Base-by-base conservation (phyloP, 2,113 vertebrate genomes). In the Bolborhynchus lineola region DNA sequence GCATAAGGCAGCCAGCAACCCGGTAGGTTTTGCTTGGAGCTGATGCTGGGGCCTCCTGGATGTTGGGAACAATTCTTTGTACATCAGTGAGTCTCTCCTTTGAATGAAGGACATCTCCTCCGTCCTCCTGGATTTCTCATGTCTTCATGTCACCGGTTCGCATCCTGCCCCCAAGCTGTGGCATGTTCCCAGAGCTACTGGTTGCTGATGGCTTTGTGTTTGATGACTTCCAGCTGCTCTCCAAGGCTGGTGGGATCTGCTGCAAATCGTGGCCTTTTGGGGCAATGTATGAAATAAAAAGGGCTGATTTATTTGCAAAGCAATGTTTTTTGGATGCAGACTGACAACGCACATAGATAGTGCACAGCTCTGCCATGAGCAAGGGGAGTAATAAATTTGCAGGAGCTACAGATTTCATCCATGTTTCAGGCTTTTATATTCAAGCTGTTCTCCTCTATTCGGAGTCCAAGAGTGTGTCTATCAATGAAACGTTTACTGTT, bases 171-270 rank as follows among this genome's bases (percentile, higher is more conserved):
- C n/a, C 46, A 47, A 60, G 70, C 55, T 74, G 53, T 28, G 85
- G 74, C 44, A 2, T 21, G 41, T 64, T 85, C 88, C 77, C 81
- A 75, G 77, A 65, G 67, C 88, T 89, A 89, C 88, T 53, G 76
- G 29, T 75, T 75, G 53, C 62, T 75, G 80, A 55, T 68, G 52
- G 64, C 47, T 67, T 91, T 77, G 37, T 62, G 21, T 41, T 49
- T 53, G 55, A 89, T 70, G 92, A 89, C 39, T 93, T 89, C 84
- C 71, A 86, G 81, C 71, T 89, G 85, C 71, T 82, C 60, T 29
- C 39, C 13, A 44, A 74, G 47, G 23, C 49, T 46, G 28, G 6
- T n/a, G 72, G 49, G 62, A 63, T 25, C 68, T 26, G n/a, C 47
- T 82, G 33, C 44, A 69, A 47, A 57, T 89, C 16, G 13, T 31